Evolutionary conservation across 1,140 invertebrate species (phyloP).

Genomic region (Agrilus planipennis): DNA sequence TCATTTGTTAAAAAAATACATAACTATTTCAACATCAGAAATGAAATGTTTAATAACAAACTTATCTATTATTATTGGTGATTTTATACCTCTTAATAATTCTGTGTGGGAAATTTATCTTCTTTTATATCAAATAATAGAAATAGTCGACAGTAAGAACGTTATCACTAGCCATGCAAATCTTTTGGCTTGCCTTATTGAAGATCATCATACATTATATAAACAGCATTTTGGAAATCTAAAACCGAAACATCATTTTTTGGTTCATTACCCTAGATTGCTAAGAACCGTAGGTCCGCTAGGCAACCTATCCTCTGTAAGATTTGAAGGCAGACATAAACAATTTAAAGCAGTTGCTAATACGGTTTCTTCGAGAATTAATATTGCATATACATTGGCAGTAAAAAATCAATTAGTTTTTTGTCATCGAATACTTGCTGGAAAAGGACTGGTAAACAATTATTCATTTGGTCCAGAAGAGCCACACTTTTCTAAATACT

Average conservation of each 20-base stretch:
- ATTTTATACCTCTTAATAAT: constrained; percentile 18
- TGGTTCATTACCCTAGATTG: constrained; percentile 1
- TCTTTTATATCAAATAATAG: constrained; percentile 4
- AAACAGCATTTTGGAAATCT: not conserved
- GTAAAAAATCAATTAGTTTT: not conserved
- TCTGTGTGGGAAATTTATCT: constrained; percentile 15
- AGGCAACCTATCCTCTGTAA: constrained; percentile 1
- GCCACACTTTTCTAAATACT: not conserved
- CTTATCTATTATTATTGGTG: constrained; percentile 21
- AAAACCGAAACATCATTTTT: constrained; percentile 6
- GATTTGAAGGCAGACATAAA: constrained; percentile 1
- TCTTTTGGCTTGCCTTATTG: not conserved
- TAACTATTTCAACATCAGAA: constrained; percentile 20
- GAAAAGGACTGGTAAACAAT: not conserved
- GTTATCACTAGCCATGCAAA: not conserved
- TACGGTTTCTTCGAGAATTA: not conserved
- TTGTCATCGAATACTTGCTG: not conserved
- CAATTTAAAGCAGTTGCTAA: not conserved
- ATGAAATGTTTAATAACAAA: constrained; percentile 19
- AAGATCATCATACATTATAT: constrained; percentile 1
- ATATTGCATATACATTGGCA: constrained; percentile 1
- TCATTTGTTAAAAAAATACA: not conserved
- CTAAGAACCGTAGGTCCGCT: constrained; percentile 1
- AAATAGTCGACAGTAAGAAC: not conserved
- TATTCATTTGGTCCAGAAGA: not conserved